A percentile compares a stretch with the other conserved stretches of the same genome.
Evolutionary conservation across 2,113 vertebrate genomes (phyloP).

Genomic region (Struthio camelus): DNA sequence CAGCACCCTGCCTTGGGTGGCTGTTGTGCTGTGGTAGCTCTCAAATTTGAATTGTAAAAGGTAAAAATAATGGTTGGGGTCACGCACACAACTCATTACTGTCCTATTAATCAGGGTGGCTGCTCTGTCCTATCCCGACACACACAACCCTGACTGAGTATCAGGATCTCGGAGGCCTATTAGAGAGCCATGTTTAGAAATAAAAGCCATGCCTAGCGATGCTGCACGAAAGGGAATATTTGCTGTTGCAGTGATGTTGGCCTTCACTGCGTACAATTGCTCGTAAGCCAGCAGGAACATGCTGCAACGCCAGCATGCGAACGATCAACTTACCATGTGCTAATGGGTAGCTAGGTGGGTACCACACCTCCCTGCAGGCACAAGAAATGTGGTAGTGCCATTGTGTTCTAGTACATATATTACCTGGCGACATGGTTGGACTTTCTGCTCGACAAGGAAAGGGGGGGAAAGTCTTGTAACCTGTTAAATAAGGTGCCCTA

Average conservation of each 20-base stretch:
- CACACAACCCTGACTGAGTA: neutral
- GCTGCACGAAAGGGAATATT: neutral
- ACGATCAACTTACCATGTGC: neutral
- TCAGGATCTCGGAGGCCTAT: neutral
- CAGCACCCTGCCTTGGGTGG: rapidly evolving
- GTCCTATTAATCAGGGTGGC: neutral
- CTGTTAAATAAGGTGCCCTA: neutral
- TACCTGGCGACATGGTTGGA: neutral
- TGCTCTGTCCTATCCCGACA: neutral
- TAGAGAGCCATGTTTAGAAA: neutral
- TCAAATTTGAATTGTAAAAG: neutral
- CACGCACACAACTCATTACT: neutral
- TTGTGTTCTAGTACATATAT: neutral
- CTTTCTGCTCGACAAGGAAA: neutral
- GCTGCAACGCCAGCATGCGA: neutral
- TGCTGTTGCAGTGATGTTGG: neutral
- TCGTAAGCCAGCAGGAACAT: neutral
- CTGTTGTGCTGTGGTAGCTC: neutral
- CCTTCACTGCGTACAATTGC: neutral
- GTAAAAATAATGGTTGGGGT: neutral
- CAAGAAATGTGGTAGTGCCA: neutral
- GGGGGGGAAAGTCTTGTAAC: neutral
- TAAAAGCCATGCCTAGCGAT: neutral
- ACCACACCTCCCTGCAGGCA: neutral
- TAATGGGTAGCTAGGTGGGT: neutral